These are phyloP conservation scores for Achlya flavicornis DNA, from an alignment of 2,888 invertebrate genomes.

Conservation along the genomic window DNA sequence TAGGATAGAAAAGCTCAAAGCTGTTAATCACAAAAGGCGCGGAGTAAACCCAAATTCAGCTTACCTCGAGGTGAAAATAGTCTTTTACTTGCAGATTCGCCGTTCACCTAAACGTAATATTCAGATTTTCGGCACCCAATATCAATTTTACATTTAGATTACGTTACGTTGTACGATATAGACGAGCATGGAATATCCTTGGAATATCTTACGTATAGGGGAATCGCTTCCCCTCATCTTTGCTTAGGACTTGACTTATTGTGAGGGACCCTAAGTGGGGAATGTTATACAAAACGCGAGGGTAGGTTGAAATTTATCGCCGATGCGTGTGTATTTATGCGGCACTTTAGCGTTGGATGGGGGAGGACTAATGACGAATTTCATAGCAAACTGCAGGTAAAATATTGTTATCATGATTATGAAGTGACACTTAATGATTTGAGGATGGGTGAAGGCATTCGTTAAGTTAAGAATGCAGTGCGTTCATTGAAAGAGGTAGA, in stretches of 20 bases:
- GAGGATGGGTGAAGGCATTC: neutral
- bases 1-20: neutral
- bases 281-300: constrained; percentile 54
- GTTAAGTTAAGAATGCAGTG: neutral
- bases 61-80: neutral
- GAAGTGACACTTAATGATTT: neutral
- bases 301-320: constrained; percentile 69
- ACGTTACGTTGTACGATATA: constrained; percentile 1
- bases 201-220: constrained; percentile 22
- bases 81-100: constrained; percentile 1
- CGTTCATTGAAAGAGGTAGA: neutral
- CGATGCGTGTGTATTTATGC: constrained; percentile 61
- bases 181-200: constrained; percentile 4
- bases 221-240: constrained; percentile 46
- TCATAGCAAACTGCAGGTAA: neutral
- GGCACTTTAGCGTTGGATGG: constrained; percentile 45
- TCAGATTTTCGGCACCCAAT: constrained; percentile 6
- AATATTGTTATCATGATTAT: neutral
- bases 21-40: no score
- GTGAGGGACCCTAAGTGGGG: constrained; percentile 50
- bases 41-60: neutral
- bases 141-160: constrained; percentile 10
- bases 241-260: constrained; percentile 69
- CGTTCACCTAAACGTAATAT: constrained; percentile 5
- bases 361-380: constrained; percentile 11